Conservation (phyloP, 2,888 invertebrate genomes). For the Ceratothoa steindachneri region DNA sequence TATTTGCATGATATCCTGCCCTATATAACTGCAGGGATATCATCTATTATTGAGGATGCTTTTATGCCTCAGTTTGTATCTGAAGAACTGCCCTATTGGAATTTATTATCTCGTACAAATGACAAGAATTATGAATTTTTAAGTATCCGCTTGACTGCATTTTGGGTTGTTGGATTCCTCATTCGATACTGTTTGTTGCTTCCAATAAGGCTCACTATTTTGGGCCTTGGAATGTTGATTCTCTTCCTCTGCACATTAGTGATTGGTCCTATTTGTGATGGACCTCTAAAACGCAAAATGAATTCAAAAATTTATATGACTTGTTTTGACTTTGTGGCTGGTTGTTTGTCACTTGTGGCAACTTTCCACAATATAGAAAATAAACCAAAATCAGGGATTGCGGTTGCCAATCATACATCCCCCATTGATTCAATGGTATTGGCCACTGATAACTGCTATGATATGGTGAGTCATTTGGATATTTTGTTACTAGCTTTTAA, state of each 20-base stretch:
- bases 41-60: conserved; percentile 96
- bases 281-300: conserved; percentile 69
- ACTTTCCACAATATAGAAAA: conserved; percentile 82
- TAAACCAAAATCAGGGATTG: conserved; percentile 73
- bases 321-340: conserved; percentile 87
- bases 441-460: conserved; percentile 95
- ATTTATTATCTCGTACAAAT: conserved; percentile 89
- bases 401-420: conserved; percentile 98
- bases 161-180: conserved; percentile 91
- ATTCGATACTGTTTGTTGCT: conserved; percentile 86
- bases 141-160: conserved; percentile 83
- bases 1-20: conserved; percentile 58
- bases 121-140: conserved; percentile 86
- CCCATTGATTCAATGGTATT: conserved; percentile 95
- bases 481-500: background rate
- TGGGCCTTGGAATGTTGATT: conserved; percentile 68
- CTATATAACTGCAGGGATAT: conserved; percentile 85
- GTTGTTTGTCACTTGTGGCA: conserved; percentile 83
- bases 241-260: conserved; percentile 79
- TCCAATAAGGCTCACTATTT: conserved; percentile 78
- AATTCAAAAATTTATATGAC: conserved; percentile 77
- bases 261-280: conserved; percentile 76
- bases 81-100: conserved; percentile 91
- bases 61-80: conserved; percentile 95
- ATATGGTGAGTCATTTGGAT: conserved; percentile 75